Evolutionary conservation across 2,797 vertebrate species (phyloP).

Genomic region (Myotis myotis): DNA sequence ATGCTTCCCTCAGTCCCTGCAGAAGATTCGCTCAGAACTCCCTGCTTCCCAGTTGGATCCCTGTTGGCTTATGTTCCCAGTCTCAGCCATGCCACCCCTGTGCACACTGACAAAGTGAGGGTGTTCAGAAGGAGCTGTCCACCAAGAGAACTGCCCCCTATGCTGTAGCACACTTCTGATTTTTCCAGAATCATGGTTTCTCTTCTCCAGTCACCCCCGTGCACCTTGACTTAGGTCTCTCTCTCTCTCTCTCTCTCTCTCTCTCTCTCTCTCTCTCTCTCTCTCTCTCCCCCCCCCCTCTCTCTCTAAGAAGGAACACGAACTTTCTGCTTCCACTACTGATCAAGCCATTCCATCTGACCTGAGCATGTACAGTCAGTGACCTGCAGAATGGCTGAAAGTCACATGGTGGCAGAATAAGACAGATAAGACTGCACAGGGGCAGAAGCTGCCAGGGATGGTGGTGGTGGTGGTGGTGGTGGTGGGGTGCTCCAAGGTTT

Average conservation of each 20-base stretch:
- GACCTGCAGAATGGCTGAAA: not conserved
- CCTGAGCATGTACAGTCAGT: not conserved
- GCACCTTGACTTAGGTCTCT: not conserved
- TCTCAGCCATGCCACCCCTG: no score
- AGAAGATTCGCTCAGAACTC: not conserved
- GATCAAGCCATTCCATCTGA: not conserved
- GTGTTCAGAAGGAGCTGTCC: not conserved
- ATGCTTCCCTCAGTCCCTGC: not conserved
- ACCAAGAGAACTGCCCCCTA: not conserved
- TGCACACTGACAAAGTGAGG: not conserved
- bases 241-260: no score
- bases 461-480: not conserved
- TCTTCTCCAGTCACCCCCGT: not conserved
- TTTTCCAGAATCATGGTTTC: constrained; percentile 1
- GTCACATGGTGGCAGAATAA: constrained; percentile 47
- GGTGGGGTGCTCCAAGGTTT: not conserved
- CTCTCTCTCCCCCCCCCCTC: no score
- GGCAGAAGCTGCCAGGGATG: not conserved
- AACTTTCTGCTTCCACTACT: not conserved
- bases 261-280: no score
- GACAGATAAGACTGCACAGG: not conserved
- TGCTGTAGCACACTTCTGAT: not conserved
- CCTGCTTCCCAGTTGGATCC: not conserved
- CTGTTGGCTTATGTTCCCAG: not conserved
- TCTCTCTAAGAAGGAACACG: not conserved